Base-by-base conservation (phyloP, 2,888 invertebrate genomes). In the Coenonympha arcania region DNA sequence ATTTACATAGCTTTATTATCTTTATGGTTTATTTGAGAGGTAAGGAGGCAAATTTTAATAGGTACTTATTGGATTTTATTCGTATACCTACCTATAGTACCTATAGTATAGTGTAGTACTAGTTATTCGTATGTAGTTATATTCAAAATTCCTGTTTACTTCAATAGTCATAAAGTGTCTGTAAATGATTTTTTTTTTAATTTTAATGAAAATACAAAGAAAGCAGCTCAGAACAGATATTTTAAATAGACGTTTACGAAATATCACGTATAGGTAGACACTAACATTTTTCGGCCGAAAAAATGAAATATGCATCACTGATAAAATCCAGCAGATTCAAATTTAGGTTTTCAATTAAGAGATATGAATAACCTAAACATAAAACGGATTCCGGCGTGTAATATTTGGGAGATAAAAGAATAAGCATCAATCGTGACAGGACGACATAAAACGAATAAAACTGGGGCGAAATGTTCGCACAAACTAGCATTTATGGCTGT, bases 371-470 rank as follows among this genome's bases (percentile, higher is more conserved):
- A 42, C 31, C 37, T 37, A 49, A 49, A 47, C 47, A 44, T 31
- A 44, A 36, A 45, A 43, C 20, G 36, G 28, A 28, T 43, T 30
- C 20, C 28, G 22, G 13, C 30, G 36, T 26, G 48, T 43, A 36
- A 42, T 48, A 48, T 48, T 48, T 42, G 36, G 31, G 31, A 31
- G 43, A 43, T 43, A 44, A 44, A 33, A 41, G 50, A 54, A 50
- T 48, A 51, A 48, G 44, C 50, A 51, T 45, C 45, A 45, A 46
- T 39, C 51, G 54, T 30, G 42, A 50, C 31, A 19, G 44, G 34
- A 42, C 45, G 36, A 31, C 33, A 49, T 40, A 54, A 51, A 54
- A 48, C 24, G 45, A 48, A 37, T 42, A 48, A 46, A 52, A 40
- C 30, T 28, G 26, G 37, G 41, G 44, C 20, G 45, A 54, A 54